A percentile compares a stretch with the other conserved stretches of the same genome.
These are phyloP conservation scores for Anas acuta DNA, from an alignment of 2,797 vertebrate genomes.

Conservation along the genomic window DNA sequence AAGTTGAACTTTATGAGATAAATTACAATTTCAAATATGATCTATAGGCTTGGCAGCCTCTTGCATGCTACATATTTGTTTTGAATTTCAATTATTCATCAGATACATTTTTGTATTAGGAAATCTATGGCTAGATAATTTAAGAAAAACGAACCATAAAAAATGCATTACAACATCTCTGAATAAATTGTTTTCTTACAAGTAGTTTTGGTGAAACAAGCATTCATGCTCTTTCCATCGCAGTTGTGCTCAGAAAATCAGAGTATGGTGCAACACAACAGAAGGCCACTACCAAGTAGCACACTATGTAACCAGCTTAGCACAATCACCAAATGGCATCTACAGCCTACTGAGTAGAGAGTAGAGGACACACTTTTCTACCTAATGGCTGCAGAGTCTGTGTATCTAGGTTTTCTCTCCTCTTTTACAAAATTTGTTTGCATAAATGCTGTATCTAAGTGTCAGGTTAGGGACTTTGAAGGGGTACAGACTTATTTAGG, in stretches of 20 bases:
- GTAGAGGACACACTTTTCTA: not conserved
- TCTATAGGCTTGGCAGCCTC: not conserved
- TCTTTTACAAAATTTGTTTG: not conserved
- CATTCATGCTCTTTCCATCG: not conserved
- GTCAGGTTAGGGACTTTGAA: not conserved
- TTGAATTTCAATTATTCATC: constrained; percentile 27
- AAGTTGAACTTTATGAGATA: not conserved
- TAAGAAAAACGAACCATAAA: constrained; percentile 12
- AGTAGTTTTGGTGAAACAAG: not conserved
- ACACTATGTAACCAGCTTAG: not conserved
- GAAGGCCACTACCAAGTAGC: not conserved
- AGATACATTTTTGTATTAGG: constrained; percentile 6
- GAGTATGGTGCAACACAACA: not conserved
- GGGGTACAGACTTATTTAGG: not conserved
- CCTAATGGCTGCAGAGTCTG: not conserved
- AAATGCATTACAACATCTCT: not conserved
- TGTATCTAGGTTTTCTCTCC: not conserved
- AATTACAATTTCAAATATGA: not conserved
- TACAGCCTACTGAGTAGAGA: not conserved
- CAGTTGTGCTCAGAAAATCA: not conserved
- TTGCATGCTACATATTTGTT: not conserved
- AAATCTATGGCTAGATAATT: not conserved
- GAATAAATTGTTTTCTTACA: not conserved
- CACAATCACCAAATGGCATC: not conserved
- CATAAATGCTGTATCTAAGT: not conserved